Percentiles rank a stretch among this genome's conserved stretches.
These are phyloP conservation scores for Pseudococcus longispinus DNA, from an alignment of 2,888 invertebrate species.

Conservation along the genomic window DNA sequence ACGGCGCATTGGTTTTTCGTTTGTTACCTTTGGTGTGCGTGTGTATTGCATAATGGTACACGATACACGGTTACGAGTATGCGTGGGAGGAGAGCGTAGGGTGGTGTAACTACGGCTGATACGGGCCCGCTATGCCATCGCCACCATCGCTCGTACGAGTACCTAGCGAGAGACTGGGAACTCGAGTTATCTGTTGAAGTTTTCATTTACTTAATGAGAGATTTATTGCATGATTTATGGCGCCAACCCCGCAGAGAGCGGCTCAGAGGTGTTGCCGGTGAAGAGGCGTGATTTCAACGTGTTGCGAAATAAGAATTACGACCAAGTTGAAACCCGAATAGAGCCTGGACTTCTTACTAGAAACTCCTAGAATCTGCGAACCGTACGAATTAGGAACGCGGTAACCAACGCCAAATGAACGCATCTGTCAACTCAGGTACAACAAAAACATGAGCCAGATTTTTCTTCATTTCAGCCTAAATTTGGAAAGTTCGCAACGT, in stretches of 20 bases:
- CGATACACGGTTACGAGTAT: not conserved
- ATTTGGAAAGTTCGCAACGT: too few species aligned
- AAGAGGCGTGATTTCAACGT: too few species aligned
- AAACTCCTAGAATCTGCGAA: too few species aligned
- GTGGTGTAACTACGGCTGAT: not conserved
- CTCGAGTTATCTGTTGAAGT: conserved; percentile 21
- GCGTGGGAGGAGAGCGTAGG: not conserved
- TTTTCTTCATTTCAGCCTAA: too few species aligned
- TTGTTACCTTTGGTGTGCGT: not conserved
- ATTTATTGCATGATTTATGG: conserved; percentile 16
- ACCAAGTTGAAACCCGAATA: too few species aligned
- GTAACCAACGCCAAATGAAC: too few species aligned
- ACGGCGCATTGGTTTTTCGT: conserved; percentile 14
- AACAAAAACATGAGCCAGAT: too few species aligned
- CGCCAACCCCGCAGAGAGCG: not conserved
- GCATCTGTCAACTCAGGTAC: too few species aligned
- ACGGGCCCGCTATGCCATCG: not conserved
- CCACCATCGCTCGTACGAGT: not conserved
- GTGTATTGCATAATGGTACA: not conserved
- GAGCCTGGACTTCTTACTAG: too few species aligned
- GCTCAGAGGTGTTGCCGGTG: not conserved
- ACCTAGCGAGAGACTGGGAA: not conserved
- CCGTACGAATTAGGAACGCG: too few species aligned
- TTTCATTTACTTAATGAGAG: conserved; percentile 26
- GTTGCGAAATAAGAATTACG: too few species aligned